Base-by-base conservation (phyloP, 2,888 invertebrate genomes). In the Copidosoma aretas region DNA sequence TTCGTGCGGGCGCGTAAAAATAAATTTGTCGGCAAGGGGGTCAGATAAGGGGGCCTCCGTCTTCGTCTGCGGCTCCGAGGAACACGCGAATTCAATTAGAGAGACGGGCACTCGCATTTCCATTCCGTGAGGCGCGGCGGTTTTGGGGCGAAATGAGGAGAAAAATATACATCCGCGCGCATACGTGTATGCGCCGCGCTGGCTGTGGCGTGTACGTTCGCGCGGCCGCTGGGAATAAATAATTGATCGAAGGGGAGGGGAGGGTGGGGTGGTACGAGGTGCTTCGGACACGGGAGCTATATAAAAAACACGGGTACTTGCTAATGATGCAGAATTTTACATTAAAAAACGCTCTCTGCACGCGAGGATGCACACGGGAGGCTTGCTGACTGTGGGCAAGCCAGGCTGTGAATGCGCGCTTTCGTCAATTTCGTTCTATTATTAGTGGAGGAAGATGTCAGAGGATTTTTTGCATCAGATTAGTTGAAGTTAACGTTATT, bases 81-180 rank as follows among this genome's bases (percentile, higher is more conserved):
- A 74, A 75, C 75, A 75, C 75, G 75, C 75, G 73, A 75, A 74
- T 74, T 74, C 73, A 75, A 75, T 75, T 75, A 75, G 73, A 71
- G 68, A 58, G 10, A 21, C 57, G 19, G 17, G 15, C 62, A 59
- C 56, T 24, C 52, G 64, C 43, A 64, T 64, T 65, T 61, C 64
- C 67, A 64, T 67, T 62, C 60, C 46, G 56, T 17, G 3, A 14
- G 17, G 32, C 56, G 54, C 25, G 32, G 24, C 19, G 39, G 46
- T 22, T 60, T 32, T 64, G 4, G 64, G 19, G 49, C 25, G 60
- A 59, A 59, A 46, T 46, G 59, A 43, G 56, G 59, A 53, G 58
- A 64, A 62, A 70, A 63, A 59, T 10, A 60, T 65, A 59, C 60
- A 56, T 51, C 41, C 49, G 52, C 43, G 17, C 17, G 32, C 62